These are phyloP conservation scores for Rhinophrynus dorsalis DNA, from an alignment of 2,797 vertebrate genomes.

Conservation along the genomic window DNA sequence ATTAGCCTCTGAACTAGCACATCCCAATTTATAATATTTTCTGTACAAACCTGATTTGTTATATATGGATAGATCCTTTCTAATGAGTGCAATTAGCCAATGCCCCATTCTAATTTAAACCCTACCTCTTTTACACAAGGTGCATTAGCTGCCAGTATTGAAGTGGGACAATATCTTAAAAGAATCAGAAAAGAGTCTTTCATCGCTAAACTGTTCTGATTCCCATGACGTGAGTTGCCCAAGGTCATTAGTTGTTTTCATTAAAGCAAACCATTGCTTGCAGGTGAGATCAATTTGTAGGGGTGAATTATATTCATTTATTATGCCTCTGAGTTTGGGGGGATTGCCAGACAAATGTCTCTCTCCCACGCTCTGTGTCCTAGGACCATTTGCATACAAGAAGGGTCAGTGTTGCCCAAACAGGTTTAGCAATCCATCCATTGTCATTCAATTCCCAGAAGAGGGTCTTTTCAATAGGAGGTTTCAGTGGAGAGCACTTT, in stretches of 20 bases:
- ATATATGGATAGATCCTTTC: not conserved
- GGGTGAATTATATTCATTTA: conserved; percentile 13
- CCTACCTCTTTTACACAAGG: not conserved
- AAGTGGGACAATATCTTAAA: not conserved
- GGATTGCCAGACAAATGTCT: conserved; percentile 6
- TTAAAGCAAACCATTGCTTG: not conserved
- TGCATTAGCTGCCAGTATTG: not conserved
- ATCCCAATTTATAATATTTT: no score
- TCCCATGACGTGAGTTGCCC: not conserved
- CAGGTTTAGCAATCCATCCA: conserved; percentile 13
- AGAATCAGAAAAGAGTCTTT: not conserved
- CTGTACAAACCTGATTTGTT: not conserved
- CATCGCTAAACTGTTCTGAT: conserved; percentile 5
- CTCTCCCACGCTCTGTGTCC: not conserved
- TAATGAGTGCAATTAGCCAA: not conserved
- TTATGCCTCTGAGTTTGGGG: not conserved
- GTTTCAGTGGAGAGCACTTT: conserved; percentile 34
- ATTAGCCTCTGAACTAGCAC: no score
- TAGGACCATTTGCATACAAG: conserved; percentile 7
- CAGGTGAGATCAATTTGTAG: conserved; percentile 21
- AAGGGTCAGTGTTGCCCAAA: conserved; percentile 15
- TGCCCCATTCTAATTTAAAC: not conserved
- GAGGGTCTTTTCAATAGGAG: not conserved
- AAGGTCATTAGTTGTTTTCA: conserved; percentile 4
- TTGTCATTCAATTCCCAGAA: not conserved